Evolutionary conservation across 1,140 invertebrate genomes (phyloP).

Genomic region (Rhopalosiphum padi): DNA sequence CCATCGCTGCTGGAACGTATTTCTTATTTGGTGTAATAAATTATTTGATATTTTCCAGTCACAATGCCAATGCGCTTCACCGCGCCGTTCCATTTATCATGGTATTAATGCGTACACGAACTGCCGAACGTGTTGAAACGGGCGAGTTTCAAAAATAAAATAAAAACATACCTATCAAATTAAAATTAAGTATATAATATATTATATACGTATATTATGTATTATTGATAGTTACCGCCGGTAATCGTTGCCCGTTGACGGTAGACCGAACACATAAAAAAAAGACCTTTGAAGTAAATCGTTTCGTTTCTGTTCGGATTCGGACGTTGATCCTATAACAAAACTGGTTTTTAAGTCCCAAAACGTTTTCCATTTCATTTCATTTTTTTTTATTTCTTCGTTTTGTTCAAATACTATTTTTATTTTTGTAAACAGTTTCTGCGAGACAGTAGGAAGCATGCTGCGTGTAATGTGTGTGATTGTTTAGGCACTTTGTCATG

Average conservation of each 20-base stretch:
- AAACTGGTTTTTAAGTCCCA: slow-evolving; percentile 22
- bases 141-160: not conserved
- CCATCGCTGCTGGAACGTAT: not conserved
- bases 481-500: slow-evolving; percentile 1
- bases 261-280: not conserved
- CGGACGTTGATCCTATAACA: not conserved
- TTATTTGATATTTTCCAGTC: slow-evolving; percentile 14
- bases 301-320: not conserved
- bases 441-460: not conserved
- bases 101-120: not conserved
- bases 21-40: not conserved
- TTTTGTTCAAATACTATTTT: not conserved
- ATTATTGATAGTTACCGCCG: not conserved
- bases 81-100: not conserved
- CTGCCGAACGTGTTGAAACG: not conserved
- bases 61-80: not conserved
- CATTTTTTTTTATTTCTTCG: not conserved
- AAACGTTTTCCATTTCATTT: not conserved
- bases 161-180: not conserved
- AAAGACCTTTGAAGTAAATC: not conserved
- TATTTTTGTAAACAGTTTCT: not conserved
- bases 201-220: not conserved
- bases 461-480: not conserved
- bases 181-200: not conserved
- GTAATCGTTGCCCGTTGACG: not conserved